Evolutionary conservation across 2,888 invertebrate genomes (phyloP), one percentile per base, ranked within the genome.

Genomic region (Nymphalis c-album): DNA sequence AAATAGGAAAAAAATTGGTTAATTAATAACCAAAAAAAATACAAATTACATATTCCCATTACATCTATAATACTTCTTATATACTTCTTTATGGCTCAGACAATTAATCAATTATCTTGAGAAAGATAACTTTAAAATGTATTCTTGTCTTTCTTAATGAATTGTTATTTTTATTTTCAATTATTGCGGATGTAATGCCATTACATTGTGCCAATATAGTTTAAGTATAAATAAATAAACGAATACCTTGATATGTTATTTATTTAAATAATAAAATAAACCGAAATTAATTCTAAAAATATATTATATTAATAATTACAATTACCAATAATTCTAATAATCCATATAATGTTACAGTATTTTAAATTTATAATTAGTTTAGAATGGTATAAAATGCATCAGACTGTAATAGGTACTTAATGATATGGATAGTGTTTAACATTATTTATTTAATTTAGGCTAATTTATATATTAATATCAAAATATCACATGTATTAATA

Each of bases 111-210:
- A 91, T 90, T 86, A 80, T 81, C 85, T 92, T 92, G 88, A 90
- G 92, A 91, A 92, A 91, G 87, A 76, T 86, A 91, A 91, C 64
- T 46, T 22, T 1, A 31, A 61, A 57, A 10, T 84, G 74, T 16
- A 64, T 71, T 71, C 86, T 91, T 91, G 90, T 82, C 87, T 91
- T 91, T 91, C 91, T 91, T 79, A 91, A 91, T 87, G 75, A 83
- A 85, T 90, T 91, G 89, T 63, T 73, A 48, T 57, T 50, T 72
- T 71, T 46, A 61, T 22, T 57, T 10, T 65, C n/a, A 51, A 58
- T 31, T 8, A 64, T 63, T 66, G 65, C 63, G 50, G 35, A 48
- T 45, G 40, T 48, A 2, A 60, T 53, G 65, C 68, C 64, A 73
- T 74, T 69, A 82, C 77, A 77, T 77, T 83, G 84, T 86, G 86